Base-by-base conservation (phyloP, 2,888 invertebrate genomes). In the Periphyllus acericola region DNA sequence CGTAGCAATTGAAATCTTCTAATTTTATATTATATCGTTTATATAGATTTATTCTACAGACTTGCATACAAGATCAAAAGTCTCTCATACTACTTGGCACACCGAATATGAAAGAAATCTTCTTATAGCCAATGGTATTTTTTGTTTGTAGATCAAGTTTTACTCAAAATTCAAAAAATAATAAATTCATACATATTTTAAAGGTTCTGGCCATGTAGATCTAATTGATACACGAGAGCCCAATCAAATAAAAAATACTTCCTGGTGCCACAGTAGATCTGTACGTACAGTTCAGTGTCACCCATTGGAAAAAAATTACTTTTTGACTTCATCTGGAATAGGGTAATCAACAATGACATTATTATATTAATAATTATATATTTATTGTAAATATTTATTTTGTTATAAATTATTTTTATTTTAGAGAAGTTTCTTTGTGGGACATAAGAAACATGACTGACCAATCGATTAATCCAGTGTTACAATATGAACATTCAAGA, bases 271-370 rank as follows among this genome's bases (percentile, higher is more conserved):
- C 89, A 68, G 89, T 1, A 89, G 89, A 60, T 90, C 91, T 14
- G 90, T 92, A 1, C 90, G 92, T 79, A 91, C 91, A 60, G 91
- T 92, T 52, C 91, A 91, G 89, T 89, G 91, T 40, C 92, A 92
- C 90, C 92, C 92, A 0, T 79, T 90, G 4, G 88, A 91, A 60
- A 90, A 90, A 9, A 90, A 92, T 66, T 91, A 91, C 82, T 91
- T 92, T 90, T 90, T 92, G 79, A 92, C 92, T 3, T 90, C 91
- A 60, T 91, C 91, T 29, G 90, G 90, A 55, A 90, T 91, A 74
- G 91, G 91, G 92, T 92, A 90, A 90, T 91, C 89, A 55, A 9
- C 55, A 60, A n/a, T 89, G 25, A 19, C 84, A 60, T 88, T 1
- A 71, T 55, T 60, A 36, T 74, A 52, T 60, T 25, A 32, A 40